Evolutionary conservation across 2,113 vertebrate genomes (phyloP), one percentile per base, ranked within the genome.

Genomic region (Columbina picui): DNA sequence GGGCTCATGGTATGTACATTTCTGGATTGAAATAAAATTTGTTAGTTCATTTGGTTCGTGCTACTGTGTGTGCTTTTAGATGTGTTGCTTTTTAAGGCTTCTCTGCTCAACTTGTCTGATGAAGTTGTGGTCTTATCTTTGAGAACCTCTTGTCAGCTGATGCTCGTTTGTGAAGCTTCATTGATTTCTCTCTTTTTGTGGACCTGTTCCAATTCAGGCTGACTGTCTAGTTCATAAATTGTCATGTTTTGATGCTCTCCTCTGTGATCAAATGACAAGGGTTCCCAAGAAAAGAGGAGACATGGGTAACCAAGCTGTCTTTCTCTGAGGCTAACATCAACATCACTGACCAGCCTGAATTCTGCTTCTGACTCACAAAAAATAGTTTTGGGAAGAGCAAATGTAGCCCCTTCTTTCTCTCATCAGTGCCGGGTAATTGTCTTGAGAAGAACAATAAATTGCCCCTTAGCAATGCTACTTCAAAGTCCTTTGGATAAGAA

Each of bases 401-500:
- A 70, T 74, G 86, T 36, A 52, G 25, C 49, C 49, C 71, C 65
- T 71, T 59, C 69, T 77, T 68, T 82, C 57, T 64, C 82, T 93
- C 76, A 80, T 97, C 74, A 81, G 53, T 71, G 16, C 43, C 69
- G 83, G 49, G 52, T 89, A 87, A 93, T 92, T 91, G 79, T 82
- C 81, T 94, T 59, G 47, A 90, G 36, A 59, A 69, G 59, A 77
- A 89, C 64, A 92, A 53, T 47, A 86, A 91, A 89, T 87, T 39
- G n/a, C 78, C 64, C 84, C 57, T 88, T 88, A 63, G 36, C 55
- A 89, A 84, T 79, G 85, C 50, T 93, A 68, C 95, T 96, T 98
- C 84, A 78, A 95, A 96, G 83, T 82, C 89, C 68, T 89, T 82
- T 94, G 96, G 86, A 95, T 90, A 96, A 91, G 78, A 95, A 92